Conservation (phyloP, 2,113 vertebrate genomes). For the Forbesichthys agassizii region DNA sequence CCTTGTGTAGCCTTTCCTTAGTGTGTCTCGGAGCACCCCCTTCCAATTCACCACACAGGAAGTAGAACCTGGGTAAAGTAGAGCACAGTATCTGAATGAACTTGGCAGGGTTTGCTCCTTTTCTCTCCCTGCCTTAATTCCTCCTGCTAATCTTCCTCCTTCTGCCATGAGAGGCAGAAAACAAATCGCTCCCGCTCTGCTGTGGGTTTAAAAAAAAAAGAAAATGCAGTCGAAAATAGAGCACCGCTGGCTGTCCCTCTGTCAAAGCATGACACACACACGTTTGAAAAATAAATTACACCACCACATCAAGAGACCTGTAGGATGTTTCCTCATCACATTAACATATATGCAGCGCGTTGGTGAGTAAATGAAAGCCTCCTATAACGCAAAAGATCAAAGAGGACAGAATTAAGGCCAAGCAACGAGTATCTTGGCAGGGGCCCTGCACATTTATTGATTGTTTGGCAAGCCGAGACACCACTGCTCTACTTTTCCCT, state of each 20-base stretch:
- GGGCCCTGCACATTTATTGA: constrained; percentile 72
- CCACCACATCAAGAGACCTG: constrained; percentile 43
- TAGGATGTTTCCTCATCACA: constrained; percentile 54
- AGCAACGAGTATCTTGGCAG: constrained; percentile 76
- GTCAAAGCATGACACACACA: constrained; percentile 27
- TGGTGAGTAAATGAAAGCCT: constrained; percentile 63
- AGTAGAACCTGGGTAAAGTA: no score
- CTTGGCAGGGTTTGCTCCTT: constrained; percentile 47
- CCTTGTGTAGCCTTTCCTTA: constrained; percentile 54
- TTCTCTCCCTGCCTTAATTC: constrained; percentile 34
- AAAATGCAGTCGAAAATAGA: constrained; percentile 22
- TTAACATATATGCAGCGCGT: constrained; percentile 70
- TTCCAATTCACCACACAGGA: constrained; percentile 43
- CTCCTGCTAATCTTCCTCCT: constrained; percentile 27
- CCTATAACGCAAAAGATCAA: constrained; percentile 63
- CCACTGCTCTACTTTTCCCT: constrained; percentile 50
- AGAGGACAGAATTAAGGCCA: constrained; percentile 73
- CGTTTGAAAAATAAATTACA: constrained; percentile 10
- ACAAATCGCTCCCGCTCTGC: constrained; percentile 14
- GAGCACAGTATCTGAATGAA: constrained; percentile 53
- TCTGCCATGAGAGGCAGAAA: constrained; percentile 10
- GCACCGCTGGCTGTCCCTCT: constrained; percentile 24
- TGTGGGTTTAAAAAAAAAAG: constrained; percentile 39
- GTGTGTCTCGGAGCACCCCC: constrained; percentile 60
- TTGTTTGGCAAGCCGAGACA: constrained; percentile 71